Base-by-base conservation (phyloP, 2,888 invertebrate species). In the Spatulosminthurus flaviceps region DNA sequence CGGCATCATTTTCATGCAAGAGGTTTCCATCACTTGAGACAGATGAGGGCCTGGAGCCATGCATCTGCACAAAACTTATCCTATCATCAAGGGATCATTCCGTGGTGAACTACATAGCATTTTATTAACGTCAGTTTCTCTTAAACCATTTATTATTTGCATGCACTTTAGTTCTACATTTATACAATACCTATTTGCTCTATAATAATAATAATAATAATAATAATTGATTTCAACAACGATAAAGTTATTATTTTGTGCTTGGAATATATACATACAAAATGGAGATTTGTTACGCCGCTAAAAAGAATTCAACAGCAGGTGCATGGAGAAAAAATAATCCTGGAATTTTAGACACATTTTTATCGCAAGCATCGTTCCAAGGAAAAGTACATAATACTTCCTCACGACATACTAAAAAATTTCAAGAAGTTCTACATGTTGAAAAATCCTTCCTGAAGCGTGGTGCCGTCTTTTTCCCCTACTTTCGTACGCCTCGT, bases 381-480 rank as follows among this genome's bases (percentile, higher is more conserved):
- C 51, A 19, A 19, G 51, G 51, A 51, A 2, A 19, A 5, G 34
- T 51, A 51, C 51, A 64, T 24, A 64, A 24, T 64, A 64, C 24
- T 64, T 24, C 64, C 64, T 24, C 64, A n/a, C 28, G 29, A 9
- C 29, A 9, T 29, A 16, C 26, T 19, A 67, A 67, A 26, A 67
- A 9, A 26, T 67, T 67, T 28, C n/a, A 28, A 51, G 64, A 24
- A 64, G 64, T 64, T 4, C 4, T 2, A 34, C 51, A 5, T 51
- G n/a, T n/a, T n/a, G n/a, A n/a, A 51, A 51, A 28, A 64, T 61
- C 21, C 1, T 74, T 61, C n/a, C 61, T 41, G 66, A 76, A 66
- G 42, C 75, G 66, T 76, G 75, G 66, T 76, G n/a, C 75, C 75
- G 29, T 66, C 75, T 41, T 29, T 71, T 41, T 21, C 9, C 26